phyloP scores from a whole-genome alignment of 2,888 invertebrate genomes.

The Syrphus vitripennis region DNA sequence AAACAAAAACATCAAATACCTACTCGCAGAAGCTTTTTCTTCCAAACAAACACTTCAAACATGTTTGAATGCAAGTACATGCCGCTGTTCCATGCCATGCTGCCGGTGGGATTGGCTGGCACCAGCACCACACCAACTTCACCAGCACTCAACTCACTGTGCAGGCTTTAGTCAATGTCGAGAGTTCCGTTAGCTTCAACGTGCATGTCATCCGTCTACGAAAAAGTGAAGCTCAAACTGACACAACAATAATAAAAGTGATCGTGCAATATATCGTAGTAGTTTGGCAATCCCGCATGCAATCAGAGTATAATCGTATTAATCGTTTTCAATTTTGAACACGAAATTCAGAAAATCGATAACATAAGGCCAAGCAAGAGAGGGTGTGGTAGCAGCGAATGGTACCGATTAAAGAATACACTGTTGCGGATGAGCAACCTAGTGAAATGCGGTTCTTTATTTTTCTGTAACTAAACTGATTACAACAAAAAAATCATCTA shows the following conservation, averaged over 20 bases:
- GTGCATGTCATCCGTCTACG: slow-evolving; percentile 13
- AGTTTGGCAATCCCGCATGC: slow-evolving; percentile 23
- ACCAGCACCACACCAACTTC: not conserved
- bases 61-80: slow-evolving; percentile 29
- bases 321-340: slow-evolving; percentile 41
- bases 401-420: slow-evolving; percentile 54
- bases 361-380: slow-evolving; percentile 26
- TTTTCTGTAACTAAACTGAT: slow-evolving; percentile 30
- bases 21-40: slow-evolving; percentile 21
- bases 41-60: slow-evolving; percentile 29
- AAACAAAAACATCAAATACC: slow-evolving; percentile 25
- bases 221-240: slow-evolving; percentile 37
- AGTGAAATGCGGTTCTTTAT: slow-evolving; percentile 47
- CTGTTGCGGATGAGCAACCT: slow-evolving; percentile 69
- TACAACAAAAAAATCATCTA: slow-evolving; percentile 12
- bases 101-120: not conserved
- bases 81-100: not conserved
- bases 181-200: slow-evolving; percentile 56
- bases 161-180: slow-evolving; percentile 64
- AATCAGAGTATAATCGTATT: slow-evolving; percentile 30
- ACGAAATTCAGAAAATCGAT: slow-evolving; percentile 52
- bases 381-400: slow-evolving; percentile 60
- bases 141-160: slow-evolving; percentile 12
- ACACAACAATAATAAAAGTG: not conserved
- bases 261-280: slow-evolving; percentile 23